A percentile compares a stretch with the other conserved stretches of the same genome.
Evolutionary conservation across 2,888 invertebrate genomes (phyloP).

Genomic region (Latheticus oryzae): DNA sequence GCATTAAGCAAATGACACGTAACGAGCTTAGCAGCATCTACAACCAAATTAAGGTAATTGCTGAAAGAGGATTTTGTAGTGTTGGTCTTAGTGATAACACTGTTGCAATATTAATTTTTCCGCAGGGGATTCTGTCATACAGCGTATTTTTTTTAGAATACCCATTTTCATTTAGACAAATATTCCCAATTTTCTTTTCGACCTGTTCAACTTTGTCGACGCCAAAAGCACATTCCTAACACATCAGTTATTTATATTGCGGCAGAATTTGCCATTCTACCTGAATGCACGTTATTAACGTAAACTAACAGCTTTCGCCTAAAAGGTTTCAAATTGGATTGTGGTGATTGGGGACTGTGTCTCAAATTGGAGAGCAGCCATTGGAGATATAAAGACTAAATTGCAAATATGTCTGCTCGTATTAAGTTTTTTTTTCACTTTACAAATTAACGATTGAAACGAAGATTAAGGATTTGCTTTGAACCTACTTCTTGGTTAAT

Average conservation of each 20-base stretch:
- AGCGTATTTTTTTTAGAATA: too few relatives aligned
- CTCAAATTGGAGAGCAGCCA: constrained; percentile 15
- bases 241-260: constrained; percentile 23
- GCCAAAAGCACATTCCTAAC: constrained; percentile 4
- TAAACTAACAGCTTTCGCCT: constrained; percentile 16
- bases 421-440: too few relatives aligned
- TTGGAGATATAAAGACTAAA: constrained; percentile 10
- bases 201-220: constrained; percentile 5
- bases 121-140: constrained; percentile 1
- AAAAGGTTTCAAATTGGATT: constrained; percentile 28
- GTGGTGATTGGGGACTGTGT: constrained; percentile 14
- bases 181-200: constrained; percentile 8
- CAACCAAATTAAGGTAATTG: too few relatives aligned
- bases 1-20: too few relatives aligned
- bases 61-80: too few relatives aligned
- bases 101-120: constrained; percentile 1
- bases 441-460: too few relatives aligned
- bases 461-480: too few relatives aligned
- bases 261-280: constrained; percentile 17
- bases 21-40: too few relatives aligned
- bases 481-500: too few relatives aligned
- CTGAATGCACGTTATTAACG: constrained; percentile 23
- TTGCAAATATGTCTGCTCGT: constrained; percentile 14
- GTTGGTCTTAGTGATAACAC: too few relatives aligned
- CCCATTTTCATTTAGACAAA: constrained; percentile 9